Conservation (phyloP, 2,113 vertebrate species). For the Saimiri boliviensis region DNA sequence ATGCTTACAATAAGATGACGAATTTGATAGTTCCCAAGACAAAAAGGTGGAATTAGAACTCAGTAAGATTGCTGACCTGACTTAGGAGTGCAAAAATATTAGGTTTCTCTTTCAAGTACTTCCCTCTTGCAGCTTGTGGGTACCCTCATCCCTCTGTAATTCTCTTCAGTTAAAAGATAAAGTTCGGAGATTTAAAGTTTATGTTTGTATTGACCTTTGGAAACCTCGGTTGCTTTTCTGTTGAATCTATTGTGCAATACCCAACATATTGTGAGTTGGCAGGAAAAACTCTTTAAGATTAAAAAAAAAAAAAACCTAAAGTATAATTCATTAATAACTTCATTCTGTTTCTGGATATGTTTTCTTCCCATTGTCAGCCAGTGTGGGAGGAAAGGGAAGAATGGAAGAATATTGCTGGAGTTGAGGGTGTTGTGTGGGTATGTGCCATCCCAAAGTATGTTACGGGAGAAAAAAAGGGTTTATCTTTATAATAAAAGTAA, state of each 20-base stretch:
- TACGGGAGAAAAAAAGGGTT: conserved; percentile 25
- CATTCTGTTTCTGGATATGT: conserved; percentile 62
- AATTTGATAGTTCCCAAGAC: background rate
- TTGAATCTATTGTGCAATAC: background rate
- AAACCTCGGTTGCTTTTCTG: background rate
- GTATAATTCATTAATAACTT: conserved; percentile 68
- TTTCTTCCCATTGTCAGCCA: conserved; percentile 62
- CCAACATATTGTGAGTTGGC: conserved; percentile 11
- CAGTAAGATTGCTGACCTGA: background rate
- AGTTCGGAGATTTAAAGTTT: background rate
- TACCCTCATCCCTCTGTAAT: background rate
- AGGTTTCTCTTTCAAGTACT: background rate
- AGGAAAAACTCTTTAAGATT: conserved; percentile 25
- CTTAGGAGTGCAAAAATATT: background rate
- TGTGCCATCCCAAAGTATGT: conserved; percentile 60
- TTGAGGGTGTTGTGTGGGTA: conserved; percentile 63
- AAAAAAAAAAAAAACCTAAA: background rate
- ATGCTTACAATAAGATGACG: background rate
- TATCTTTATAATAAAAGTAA: conserved; percentile 54
- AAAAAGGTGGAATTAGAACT: no score
- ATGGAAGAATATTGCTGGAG: background rate
- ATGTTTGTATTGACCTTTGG: background rate
- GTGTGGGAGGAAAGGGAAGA: conserved; percentile 67
- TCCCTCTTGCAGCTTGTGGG: background rate
- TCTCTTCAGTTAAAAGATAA: background rate